Evolutionary conservation across 2,113 vertebrate species (phyloP).

Genomic region (Tachysurus fulvidraco): DNA sequence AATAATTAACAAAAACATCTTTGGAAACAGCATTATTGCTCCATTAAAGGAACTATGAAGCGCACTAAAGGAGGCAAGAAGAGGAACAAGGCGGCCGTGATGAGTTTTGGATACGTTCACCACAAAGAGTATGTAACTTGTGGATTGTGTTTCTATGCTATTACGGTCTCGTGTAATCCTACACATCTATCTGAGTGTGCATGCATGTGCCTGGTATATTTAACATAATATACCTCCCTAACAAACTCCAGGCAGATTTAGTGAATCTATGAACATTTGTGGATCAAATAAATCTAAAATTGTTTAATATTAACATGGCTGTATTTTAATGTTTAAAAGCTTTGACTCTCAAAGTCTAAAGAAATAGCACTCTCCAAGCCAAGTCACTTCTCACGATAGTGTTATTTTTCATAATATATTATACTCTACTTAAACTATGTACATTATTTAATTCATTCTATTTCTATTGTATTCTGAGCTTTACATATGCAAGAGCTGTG

Average conservation of each 20-base stretch:
- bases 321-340: conserved; percentile 18
- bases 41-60: conserved; percentile 34
- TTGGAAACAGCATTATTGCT: conserved; percentile 63
- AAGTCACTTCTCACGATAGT: conserved; percentile 46
- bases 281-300: conserved; percentile 33
- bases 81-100: conserved; percentile 29
- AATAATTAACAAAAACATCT: conserved; percentile 43
- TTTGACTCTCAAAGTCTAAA: conserved; percentile 29
- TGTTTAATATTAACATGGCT: conserved; percentile 23
- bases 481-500: conserved; percentile 40
- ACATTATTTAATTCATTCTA: conserved; percentile 66
- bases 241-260: neutral
- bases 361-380: conserved; percentile 37
- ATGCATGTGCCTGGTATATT: neutral
- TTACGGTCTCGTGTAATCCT: conserved; percentile 7
- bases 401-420: conserved; percentile 76
- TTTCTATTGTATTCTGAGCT: conserved; percentile 32
- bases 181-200: neutral
- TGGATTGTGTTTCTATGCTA: conserved; percentile 12
- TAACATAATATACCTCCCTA: conserved; percentile 11
- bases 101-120: conserved; percentile 44
- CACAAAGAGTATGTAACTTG: conserved; percentile 18
- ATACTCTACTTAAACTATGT: conserved; percentile 79
- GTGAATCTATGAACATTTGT: conserved; percentile 4
- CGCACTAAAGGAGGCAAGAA: conserved; percentile 22